Evolutionary conservation across 1,140 invertebrate species (phyloP).

Genomic region (Hyles vespertilio): DNA sequence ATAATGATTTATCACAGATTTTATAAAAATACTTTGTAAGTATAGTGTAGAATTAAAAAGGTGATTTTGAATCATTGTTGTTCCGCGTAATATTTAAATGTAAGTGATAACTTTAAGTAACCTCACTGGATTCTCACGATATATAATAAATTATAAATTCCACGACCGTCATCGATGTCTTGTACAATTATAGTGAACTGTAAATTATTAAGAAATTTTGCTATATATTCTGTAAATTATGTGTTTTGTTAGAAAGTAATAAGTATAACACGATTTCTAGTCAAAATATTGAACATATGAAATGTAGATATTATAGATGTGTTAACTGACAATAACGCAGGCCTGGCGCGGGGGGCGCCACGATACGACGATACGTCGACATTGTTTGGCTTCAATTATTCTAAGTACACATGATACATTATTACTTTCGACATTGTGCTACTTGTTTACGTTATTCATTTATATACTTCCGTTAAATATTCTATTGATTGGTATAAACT

Average conservation of each 20-base stretch:
- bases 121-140: constrained; percentile 26
- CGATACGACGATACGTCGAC: constrained; percentile 11
- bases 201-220: constrained; percentile 61
- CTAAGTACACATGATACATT: constrained; percentile 59
- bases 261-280: constrained; percentile 72
- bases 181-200: constrained; percentile 64
- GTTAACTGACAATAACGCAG: constrained; percentile 68
- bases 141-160: constrained; percentile 34
- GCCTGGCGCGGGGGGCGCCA: constrained; percentile 41
- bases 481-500: constrained; percentile 8
- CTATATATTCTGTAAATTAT: constrained; percentile 66
- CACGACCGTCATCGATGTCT: constrained; percentile 59
- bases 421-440: constrained; percentile 42
- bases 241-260: constrained; percentile 71
- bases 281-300: constrained; percentile 74
- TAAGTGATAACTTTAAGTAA: constrained; percentile 11
- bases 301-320: constrained; percentile 64
- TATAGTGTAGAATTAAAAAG: constrained; percentile 28
- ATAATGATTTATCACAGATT: constrained; percentile 25
- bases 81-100: constrained; percentile 11
- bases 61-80: constrained; percentile 44
- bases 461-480: constrained; percentile 37
- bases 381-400: constrained; percentile 30
- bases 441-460: constrained; percentile 39
- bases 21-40: constrained; percentile 23